Conservation (phyloP, 2,888 invertebrate genomes). For the Odontomyia ornata region DNA sequence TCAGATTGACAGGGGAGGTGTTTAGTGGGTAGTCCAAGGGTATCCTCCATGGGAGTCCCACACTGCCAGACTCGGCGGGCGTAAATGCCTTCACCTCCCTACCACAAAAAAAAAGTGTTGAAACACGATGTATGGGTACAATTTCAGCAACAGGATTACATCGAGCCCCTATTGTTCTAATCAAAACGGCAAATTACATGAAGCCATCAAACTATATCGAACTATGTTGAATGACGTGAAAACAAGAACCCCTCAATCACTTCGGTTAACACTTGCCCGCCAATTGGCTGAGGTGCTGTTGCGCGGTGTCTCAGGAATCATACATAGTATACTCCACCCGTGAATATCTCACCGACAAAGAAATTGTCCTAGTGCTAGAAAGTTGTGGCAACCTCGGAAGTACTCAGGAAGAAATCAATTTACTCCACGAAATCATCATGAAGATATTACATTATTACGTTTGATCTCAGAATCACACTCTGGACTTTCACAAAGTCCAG, state of each 20-base stretch:
- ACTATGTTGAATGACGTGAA: constrained; percentile 90
- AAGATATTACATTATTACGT: constrained; percentile 89
- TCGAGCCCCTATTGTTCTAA: constrained; percentile 83
- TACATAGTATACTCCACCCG: constrained; percentile 70
- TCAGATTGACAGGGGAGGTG: too few species aligned
- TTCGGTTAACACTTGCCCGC: constrained; percentile 83
- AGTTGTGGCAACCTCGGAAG: constrained; percentile 86
- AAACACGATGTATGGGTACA: constrained; percentile 74
- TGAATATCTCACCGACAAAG: constrained; percentile 59
- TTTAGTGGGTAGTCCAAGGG: too few species aligned
- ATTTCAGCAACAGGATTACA: constrained; percentile 90
- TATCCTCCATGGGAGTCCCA: too few species aligned
- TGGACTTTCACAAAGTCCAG: constrained; percentile 91
- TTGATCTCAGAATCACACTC: constrained; percentile 92
- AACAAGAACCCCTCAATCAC: constrained; percentile 81
- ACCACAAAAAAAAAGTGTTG: too few species aligned
- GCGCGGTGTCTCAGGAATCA: constrained; percentile 77
- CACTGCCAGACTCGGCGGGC: too few species aligned
- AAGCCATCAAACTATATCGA: constrained; percentile 80
- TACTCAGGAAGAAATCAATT: constrained; percentile 86
- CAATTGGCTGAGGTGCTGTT: constrained; percentile 95
- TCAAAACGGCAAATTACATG: constrained; percentile 77
- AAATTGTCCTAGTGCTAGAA: constrained; percentile 66
- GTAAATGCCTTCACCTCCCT: too few species aligned
- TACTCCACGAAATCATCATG: constrained; percentile 85